Conservation (phyloP, 2,888 invertebrate species). For the Peribatodes rhomboidaria region DNA sequence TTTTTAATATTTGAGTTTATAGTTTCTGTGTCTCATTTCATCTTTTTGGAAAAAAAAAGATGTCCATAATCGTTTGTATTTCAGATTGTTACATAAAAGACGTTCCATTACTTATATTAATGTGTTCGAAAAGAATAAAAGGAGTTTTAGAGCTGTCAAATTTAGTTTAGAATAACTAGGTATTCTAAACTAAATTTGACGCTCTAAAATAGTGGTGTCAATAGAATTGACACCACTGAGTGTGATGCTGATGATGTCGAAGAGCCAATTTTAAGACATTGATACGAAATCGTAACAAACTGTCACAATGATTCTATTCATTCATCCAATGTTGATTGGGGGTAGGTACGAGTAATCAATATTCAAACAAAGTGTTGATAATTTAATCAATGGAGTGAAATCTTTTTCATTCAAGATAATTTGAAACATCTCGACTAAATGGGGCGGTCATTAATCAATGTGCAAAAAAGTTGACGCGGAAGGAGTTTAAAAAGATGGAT, state of each 20-base stretch:
- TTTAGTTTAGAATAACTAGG: too few relatives aligned
- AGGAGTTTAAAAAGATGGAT: constrained; percentile 66
- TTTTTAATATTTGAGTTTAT: too few relatives aligned
- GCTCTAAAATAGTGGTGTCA: too few relatives aligned
- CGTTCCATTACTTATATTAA: too few relatives aligned
- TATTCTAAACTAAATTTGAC: too few relatives aligned
- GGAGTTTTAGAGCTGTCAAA: too few relatives aligned
- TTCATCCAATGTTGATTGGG: constrained; percentile 7
- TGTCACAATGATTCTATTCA: constrained; percentile 18
- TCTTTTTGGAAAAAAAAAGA: too few relatives aligned
- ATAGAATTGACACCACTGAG: not conserved
- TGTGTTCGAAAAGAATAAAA: too few relatives aligned
- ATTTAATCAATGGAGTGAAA: constrained; percentile 61
- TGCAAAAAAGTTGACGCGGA: constrained; percentile 66
- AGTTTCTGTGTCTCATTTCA: too few relatives aligned
- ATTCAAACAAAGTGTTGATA: constrained; percentile 45
- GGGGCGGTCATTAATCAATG: constrained; percentile 70
- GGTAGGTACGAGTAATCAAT: constrained; percentile 33
- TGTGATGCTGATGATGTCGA: constrained; percentile 26
- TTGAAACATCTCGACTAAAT: constrained; percentile 60
- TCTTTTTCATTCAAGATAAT: constrained; percentile 56
- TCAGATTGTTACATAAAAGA: too few relatives aligned
- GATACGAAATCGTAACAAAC: constrained; percentile 31
- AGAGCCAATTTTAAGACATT: constrained; percentile 20
- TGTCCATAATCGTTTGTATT: too few relatives aligned